Base-by-base conservation (phyloP, 2,797 vertebrate species). In the Darevskia nairensis region DNA sequence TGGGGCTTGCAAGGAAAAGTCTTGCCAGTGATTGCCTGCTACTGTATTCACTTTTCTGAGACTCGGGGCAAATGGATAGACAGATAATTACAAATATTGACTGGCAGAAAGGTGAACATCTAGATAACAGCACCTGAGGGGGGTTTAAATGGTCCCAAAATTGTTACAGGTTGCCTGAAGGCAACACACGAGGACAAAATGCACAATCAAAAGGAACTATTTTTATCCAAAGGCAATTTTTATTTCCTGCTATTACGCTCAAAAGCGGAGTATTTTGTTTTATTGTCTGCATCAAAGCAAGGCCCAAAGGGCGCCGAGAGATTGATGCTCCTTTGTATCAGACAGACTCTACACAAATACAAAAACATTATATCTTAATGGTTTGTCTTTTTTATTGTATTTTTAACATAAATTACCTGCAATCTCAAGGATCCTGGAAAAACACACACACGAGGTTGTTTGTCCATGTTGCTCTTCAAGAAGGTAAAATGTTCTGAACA, bases 1-100 rank as follows among this genome's bases (percentile, higher is more conserved):
- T 74, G 27, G 44, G 11, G 15, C 17, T 7, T 1, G n/a, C 17
- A n/a, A 8, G 35, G 32, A 72, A 84, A 84, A 50, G 64, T 86
- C 41, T 87, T 89, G 80, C 78, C 86, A 93, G 81, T 89, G 88
- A 84, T 19, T 86, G 1, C 61, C 27, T 71, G 90, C 25, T 71
- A 66, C 81, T 90, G 83, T 90, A 83, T 92, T 78, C 82, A 27
- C n/a, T 69, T 2, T 10, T 8, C 4, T 3, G 13, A 76, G 46
- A 92, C 29, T 55, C 84, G 74, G 82, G 79, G 71, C 0, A 0
- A 89, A 91, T 88, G 91, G 74, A 90, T 93, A 64, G 87, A 87
- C 81, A 94, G 82, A 94, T 93, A 92, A 95, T 94, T 93, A 75
- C 86, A 91, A 90, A 92, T 95, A 96, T 92, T 94, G 94, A 94